phyloP scores from a whole-genome alignment of 1,140 invertebrate species.

The Formica selysi region DNA sequence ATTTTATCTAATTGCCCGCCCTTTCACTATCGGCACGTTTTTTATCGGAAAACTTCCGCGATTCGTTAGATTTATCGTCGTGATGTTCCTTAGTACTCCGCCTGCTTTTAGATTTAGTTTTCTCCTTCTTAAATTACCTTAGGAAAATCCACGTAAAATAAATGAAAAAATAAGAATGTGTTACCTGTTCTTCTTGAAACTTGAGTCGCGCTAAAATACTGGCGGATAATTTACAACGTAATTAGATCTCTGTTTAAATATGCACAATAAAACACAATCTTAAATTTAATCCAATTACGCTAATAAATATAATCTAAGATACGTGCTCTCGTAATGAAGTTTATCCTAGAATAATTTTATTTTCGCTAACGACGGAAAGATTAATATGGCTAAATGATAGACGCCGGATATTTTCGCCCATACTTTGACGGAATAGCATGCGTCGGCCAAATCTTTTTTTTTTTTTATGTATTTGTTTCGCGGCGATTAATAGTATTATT shows the following conservation, averaged over 20 bases:
- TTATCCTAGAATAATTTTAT: background rate
- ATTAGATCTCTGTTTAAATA: background rate
- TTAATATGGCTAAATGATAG: background rate
- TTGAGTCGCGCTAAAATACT: constrained; percentile 8
- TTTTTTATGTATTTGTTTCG: constrained; percentile 4
- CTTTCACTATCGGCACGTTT: constrained; percentile 51
- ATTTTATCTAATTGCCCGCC: background rate
- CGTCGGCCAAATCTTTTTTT: constrained; percentile 29
- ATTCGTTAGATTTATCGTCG: constrained; percentile 69
- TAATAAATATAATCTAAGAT: background rate
- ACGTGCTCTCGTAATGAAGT: background rate
- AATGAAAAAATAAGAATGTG: constrained; percentile 48
- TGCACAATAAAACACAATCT: background rate
- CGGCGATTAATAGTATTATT: constrained; percentile 40
- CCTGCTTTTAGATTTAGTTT: constrained; percentile 58
- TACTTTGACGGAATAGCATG: background rate
- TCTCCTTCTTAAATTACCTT: constrained; percentile 45
- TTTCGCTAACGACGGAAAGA: background rate
- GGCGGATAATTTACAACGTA: constrained; percentile 1
- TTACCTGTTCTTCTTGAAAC: background rate
- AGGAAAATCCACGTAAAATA: constrained; percentile 35
- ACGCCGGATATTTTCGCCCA: background rate
- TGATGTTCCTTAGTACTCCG: constrained; percentile 10
- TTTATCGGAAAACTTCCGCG: constrained; percentile 70
- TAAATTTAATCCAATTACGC: background rate